These are phyloP conservation scores for Aphis craccivora DNA, from an alignment of 1,140 invertebrate species.

Conservation along the genomic window DNA sequence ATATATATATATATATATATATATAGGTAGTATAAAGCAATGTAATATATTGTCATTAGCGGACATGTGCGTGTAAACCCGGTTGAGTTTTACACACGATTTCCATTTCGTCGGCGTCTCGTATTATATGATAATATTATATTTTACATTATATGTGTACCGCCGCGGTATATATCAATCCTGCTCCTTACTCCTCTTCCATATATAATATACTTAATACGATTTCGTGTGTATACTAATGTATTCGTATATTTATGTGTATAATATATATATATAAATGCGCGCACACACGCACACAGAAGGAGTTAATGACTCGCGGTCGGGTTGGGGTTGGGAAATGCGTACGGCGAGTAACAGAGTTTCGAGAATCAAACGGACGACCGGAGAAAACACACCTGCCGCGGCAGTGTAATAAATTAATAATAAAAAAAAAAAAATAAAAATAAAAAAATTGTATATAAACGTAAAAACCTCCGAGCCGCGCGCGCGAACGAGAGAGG, in stretches of 20 bases:
- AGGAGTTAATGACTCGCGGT: background rate
- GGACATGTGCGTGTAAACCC: background rate
- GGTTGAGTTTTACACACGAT: slow-evolving; percentile 32
- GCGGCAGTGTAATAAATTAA: slow-evolving; percentile 48
- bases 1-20: too few species aligned
- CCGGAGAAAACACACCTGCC: slow-evolving; percentile 34
- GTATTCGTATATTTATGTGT: background rate
- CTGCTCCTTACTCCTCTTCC: background rate
- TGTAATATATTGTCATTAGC: background rate
- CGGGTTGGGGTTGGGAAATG: background rate
- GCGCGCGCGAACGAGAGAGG: background rate
- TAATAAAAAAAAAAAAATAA: slow-evolving; percentile 33
- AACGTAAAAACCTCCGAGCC: background rate
- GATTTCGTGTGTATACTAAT: background rate
- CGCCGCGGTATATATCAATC: background rate
- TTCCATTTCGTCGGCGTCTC: background rate
- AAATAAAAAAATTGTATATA: background rate
- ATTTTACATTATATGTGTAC: background rate
- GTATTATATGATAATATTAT: background rate
- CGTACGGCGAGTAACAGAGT: background rate
- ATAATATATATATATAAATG: background rate
- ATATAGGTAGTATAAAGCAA: background rate
- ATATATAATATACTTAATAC: background rate
- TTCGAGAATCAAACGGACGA: slow-evolving; percentile 31
- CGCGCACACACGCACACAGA: background rate